Base-by-base conservation (phyloP, 92 coral and sea anemone genomes). In the Epizoanthus ramosus region DNA sequence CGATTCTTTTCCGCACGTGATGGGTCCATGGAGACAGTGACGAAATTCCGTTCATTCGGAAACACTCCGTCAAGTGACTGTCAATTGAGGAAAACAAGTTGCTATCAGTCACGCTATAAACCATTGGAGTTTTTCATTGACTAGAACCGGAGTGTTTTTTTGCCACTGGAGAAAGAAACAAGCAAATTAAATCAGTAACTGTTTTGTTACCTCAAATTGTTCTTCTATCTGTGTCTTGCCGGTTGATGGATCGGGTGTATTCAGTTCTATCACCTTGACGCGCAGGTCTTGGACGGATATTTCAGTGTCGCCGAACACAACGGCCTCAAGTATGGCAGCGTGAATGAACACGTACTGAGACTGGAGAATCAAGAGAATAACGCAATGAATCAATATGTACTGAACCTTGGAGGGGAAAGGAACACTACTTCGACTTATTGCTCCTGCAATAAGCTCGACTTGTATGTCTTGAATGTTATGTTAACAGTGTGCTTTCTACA, bases 301-400 rank as follows among this genome's bases (percentile, higher is more conserved):
- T 81, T 87, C 90, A 10, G 96, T 89, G 72, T 92, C 81, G 3
- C 91, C 86, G 68, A 90, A 89, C 7, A 89, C 79, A 19, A 77
- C 73, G 17, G 93, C 93, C 57, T 92, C 96, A n/a, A 92, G 85
- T 7, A 92, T 45, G 45, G 93, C 96, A 73, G 88, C 25, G 68
- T 89, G 91, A 45, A 89, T 77, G 63, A 92, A 90, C 19, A 53
- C 74, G 75, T 92, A 92, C 77, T 92, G 96, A 23, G 70, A 68
- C 96, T 92, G 57, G 52, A 15, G 9, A 17, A 23, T 13, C 6
- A 65, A 2, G 21, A 1, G 2, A 22, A 23, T 17, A 23, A 2
- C 5, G 67, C 67, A 22, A 19, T 63, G 23, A 63, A 63, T 63
- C 35, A 23, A 60, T 7, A 37, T 6, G 47, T 23, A 33, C 6